These are phyloP conservation scores for Zaprionus nigranus DNA, from an alignment of 1,140 invertebrate genomes.

Conservation along the genomic window DNA sequence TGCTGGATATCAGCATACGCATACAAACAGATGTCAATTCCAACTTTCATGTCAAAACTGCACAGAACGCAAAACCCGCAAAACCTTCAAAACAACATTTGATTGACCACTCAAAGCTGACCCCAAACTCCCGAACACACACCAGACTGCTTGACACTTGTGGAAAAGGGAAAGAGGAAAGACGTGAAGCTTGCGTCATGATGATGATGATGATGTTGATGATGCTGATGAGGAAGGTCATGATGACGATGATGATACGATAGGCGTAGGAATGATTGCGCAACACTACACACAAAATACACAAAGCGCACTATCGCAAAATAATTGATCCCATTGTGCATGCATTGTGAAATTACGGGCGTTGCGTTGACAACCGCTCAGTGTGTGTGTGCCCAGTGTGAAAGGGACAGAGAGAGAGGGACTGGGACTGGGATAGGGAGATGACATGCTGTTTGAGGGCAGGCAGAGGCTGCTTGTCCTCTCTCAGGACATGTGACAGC, in stretches of 20 bases:
- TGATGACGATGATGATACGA: conserved; percentile 24
- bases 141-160: conserved; percentile 46
- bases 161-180: conserved; percentile 1
- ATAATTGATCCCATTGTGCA: conserved; percentile 81
- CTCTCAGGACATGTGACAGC: background rate
- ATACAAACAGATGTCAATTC: conserved; percentile 6
- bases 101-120: conserved; percentile 72
- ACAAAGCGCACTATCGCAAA: conserved; percentile 50
- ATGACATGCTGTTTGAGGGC: background rate
- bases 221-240: conserved; percentile 4
- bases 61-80: conserved; percentile 41
- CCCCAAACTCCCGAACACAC: conserved; percentile 4
- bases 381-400: background rate
- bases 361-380: conserved; percentile 65
- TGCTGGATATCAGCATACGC: background rate
- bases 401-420: background rate
- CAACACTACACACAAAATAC: conserved; percentile 45
- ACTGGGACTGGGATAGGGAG: background rate
- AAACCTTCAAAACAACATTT: conserved; percentile 78
- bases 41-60: conserved; percentile 44
- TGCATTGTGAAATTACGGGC: conserved; percentile 60
- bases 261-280: conserved; percentile 62
- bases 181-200: background rate
- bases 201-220: conserved; percentile 6
- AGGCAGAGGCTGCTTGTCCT: background rate